A percentile compares a stretch with the other conserved stretches of the same genome.
phyloP scores from a whole-genome alignment of 2,888 invertebrate genomes.

The Liopterus haemorrhoidalis region DNA sequence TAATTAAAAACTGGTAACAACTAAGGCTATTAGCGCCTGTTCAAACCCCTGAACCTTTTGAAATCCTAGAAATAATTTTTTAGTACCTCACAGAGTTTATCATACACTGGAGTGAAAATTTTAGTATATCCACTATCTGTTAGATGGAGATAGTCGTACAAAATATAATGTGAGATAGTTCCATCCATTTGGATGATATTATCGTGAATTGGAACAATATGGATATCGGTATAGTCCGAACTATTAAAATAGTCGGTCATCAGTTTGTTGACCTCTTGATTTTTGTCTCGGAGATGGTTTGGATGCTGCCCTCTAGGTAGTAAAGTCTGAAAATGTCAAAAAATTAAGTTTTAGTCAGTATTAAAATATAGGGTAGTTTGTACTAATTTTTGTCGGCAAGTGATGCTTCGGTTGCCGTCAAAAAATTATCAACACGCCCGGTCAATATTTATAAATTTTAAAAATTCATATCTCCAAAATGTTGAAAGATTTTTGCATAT shows the following conservation, averaged over 20 bases:
- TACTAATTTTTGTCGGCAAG: too few relatives aligned
- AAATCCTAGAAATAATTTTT: conserved; percentile 11
- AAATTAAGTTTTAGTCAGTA: background rate
- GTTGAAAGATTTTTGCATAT: too few relatives aligned
- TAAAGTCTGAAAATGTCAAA: conserved; percentile 50
- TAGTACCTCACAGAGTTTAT: conserved; percentile 41
- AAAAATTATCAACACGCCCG: too few relatives aligned
- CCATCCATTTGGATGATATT: conserved; percentile 49
- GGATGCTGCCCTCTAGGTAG: conserved; percentile 61
- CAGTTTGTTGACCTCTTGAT: conserved; percentile 53
- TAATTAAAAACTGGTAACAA: too few relatives aligned
- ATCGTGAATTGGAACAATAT: conserved; percentile 43
- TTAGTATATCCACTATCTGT: conserved; percentile 59
- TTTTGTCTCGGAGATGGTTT: conserved; percentile 57
- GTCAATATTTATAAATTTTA: too few relatives aligned
- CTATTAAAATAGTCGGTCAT: conserved; percentile 45
- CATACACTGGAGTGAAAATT: conserved; percentile 53
- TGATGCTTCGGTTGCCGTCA: too few relatives aligned
- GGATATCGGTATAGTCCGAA: conserved; percentile 38
- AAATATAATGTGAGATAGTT: conserved; percentile 56
- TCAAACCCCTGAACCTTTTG: background rate
- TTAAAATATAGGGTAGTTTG: too few relatives aligned
- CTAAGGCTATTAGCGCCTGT: too few relatives aligned
- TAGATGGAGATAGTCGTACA: conserved; percentile 65
- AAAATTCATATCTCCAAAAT: too few relatives aligned